Evolutionary conservation across 2,113 vertebrate species (phyloP).

Genomic region (Antechinus flavipes): DNA sequence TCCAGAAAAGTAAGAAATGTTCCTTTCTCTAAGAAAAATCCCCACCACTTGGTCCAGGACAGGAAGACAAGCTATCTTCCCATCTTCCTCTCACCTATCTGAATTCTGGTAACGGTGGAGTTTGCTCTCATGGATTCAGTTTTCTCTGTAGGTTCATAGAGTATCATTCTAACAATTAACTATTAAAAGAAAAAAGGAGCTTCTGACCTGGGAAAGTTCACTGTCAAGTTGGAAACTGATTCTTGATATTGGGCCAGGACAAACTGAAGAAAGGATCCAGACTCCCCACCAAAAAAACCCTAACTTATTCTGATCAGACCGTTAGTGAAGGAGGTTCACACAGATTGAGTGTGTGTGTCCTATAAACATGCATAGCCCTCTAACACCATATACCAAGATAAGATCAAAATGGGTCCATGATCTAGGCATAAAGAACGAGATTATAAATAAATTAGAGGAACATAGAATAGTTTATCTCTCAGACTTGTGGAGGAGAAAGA

Average conservation of each 20-base stretch:
- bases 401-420: too few relatives aligned
- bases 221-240: neutral
- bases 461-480: too few relatives aligned
- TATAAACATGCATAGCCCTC: neutral
- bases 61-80: neutral
- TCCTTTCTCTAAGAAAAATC: neutral
- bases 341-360: neutral
- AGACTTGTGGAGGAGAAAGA: too few relatives aligned
- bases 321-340: neutral
- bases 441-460: too few relatives aligned
- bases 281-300: neutral
- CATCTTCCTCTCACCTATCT: neutral
- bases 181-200: neutral
- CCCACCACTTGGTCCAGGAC: neutral
- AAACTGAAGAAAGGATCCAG: neutral
- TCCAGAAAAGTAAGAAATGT: neutral
- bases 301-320: neutral
- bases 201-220: neutral
- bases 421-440: too few relatives aligned
- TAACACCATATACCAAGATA: too few relatives aligned
- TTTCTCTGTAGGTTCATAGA: neutral
- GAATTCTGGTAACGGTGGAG: neutral
- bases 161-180: neutral
- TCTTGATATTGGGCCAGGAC: neutral
- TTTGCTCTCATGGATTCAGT: neutral